Evolutionary conservation across 2,888 invertebrate genomes (phyloP).

Genomic region (Caenorhabditis becei): DNA sequence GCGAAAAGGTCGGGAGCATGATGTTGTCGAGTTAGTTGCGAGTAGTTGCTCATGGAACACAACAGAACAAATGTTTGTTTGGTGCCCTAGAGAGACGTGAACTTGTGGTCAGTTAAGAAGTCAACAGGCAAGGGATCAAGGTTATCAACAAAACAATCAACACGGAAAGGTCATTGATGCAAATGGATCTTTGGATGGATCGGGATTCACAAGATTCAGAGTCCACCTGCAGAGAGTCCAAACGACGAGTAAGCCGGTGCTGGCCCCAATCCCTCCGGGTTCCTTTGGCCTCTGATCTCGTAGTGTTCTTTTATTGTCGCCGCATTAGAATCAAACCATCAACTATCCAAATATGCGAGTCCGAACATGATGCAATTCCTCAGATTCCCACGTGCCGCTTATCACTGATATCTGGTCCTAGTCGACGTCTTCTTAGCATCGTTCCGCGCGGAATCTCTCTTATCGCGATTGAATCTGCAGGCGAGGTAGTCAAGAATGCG

Average conservation of each 20-base stretch:
- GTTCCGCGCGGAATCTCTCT: slow-evolving; percentile 32
- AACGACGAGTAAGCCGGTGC: background rate
- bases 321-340: slow-evolving; percentile 31
- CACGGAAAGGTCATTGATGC: background rate
- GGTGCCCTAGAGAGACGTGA: background rate
- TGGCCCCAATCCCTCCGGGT: slow-evolving; percentile 19
- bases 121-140: slow-evolving; percentile 12
- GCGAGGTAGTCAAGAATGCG: slow-evolving; percentile 27
- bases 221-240: too few relatives aligned
- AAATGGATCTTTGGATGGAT: background rate
- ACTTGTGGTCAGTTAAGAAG: background rate
- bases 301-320: slow-evolving; percentile 7
- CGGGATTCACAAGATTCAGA: too few relatives aligned
- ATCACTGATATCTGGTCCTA: slow-evolving; percentile 4
- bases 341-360: slow-evolving; percentile 9
- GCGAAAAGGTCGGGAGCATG: background rate
- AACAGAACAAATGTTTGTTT: slow-evolving; percentile 27
- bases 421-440: slow-evolving; percentile 33
- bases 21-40: slow-evolving; percentile 5
- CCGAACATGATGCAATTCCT: slow-evolving; percentile 29
- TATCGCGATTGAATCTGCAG: slow-evolving; percentile 13
- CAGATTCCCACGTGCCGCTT: slow-evolving; percentile 28
- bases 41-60: slow-evolving; percentile 41
- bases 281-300: slow-evolving; percentile 48
- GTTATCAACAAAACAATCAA: slow-evolving; percentile 3